A percentile compares a stretch with the other conserved stretches of the same genome.
Conservation (phyloP, 2,113 vertebrate genomes). For the Stomatorhinus ivindoensis region DNA sequence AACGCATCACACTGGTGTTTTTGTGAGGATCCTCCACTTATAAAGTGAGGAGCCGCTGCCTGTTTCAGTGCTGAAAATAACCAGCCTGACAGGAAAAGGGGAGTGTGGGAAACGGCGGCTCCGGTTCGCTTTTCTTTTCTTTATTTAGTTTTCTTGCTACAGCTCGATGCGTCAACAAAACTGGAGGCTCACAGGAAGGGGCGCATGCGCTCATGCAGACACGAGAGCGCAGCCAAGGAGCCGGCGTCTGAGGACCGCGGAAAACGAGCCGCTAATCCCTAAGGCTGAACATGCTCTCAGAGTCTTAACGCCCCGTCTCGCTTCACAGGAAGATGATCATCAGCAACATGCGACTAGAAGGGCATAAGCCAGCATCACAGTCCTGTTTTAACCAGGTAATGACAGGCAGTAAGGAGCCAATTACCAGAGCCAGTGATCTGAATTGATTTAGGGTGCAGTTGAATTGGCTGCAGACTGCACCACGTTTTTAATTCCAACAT, state of each 20-base stretch:
- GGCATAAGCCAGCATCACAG: not conserved
- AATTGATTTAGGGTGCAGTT: not conserved
- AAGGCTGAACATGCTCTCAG: not conserved
- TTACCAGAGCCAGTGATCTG: not conserved
- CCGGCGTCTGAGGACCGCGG: not conserved
- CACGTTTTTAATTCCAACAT: not conserved
- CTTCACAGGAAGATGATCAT: not conserved
- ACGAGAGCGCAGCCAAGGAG: not conserved
- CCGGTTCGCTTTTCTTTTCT: not conserved
- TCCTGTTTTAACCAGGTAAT: not conserved
- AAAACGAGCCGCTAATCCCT: not conserved
- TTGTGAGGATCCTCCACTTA: not conserved
- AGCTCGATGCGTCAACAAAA: not conserved
- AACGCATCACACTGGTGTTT: not conserved
- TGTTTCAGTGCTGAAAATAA: not conserved
- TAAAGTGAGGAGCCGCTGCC: not conserved
- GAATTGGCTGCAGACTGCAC: not conserved
- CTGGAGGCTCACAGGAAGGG: not conserved
- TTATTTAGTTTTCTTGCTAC: not conserved
- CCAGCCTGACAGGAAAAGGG: not conserved
- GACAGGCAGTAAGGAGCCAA: not conserved
- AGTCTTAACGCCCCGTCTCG: not conserved
- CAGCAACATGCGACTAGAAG: not conserved
- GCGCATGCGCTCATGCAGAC: not conserved
- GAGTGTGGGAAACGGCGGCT: not conserved